Percentiles rank a stretch among this genome's conserved stretches.
Conservation (phyloP, 2,797 vertebrate species). For the Sebastolobus alascanus region DNA sequence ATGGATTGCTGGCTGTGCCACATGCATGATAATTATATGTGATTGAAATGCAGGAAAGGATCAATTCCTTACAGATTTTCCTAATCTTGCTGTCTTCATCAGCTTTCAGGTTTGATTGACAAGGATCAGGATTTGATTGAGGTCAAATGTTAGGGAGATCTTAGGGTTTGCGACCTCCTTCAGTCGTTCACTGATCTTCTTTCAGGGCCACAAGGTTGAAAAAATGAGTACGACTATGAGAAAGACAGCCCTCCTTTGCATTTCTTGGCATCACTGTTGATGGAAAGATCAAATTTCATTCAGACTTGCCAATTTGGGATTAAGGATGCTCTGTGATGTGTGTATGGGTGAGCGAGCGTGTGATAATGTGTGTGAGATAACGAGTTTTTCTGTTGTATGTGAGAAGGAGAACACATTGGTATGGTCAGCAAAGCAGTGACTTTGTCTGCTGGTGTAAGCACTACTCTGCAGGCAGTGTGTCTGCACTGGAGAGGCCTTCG, state of each 20-base stretch:
- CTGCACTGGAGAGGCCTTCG: conserved; percentile 8
- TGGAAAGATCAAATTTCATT: conserved; percentile 54
- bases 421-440: conserved; percentile 35
- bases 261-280: conserved; percentile 31
- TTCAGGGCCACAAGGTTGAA: conserved; percentile 5
- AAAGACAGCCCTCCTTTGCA: conserved; percentile 40
- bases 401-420: conserved; percentile 22
- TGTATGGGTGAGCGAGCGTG: conserved; percentile 39
- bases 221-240: conserved; percentile 10
- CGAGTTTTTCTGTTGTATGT: conserved; percentile 49
- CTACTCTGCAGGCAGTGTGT: conserved; percentile 13
- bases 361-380: conserved; percentile 48
- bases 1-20: background rate
- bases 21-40: background rate
- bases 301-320: conserved; percentile 40
- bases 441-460: conserved; percentile 41
- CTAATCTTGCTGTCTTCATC: conserved; percentile 45
- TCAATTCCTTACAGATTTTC: conserved; percentile 23
- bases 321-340: conserved; percentile 50
- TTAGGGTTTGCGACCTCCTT: background rate
- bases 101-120: conserved; percentile 26
- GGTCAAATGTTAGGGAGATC: conserved; percentile 33
- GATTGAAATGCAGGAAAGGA: conserved; percentile 39
- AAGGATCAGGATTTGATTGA: conserved; percentile 33
- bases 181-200: conserved; percentile 24